Percentiles rank a stretch among this genome's conserved stretches.
phyloP scores from a whole-genome alignment of 2,888 invertebrate genomes.

The Ptilodon capucinus region DNA sequence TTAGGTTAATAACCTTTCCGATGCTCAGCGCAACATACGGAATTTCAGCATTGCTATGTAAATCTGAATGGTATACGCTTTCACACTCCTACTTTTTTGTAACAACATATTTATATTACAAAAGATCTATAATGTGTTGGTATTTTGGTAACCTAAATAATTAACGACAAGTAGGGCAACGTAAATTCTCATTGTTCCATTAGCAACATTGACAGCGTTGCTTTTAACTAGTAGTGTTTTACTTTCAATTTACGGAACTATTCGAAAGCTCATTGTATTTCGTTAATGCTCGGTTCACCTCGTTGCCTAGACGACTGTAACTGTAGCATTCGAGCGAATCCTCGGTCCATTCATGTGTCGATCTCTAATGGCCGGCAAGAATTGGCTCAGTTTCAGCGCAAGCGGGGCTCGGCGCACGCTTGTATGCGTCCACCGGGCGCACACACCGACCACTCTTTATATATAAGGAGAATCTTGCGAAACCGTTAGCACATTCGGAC shows the following conservation, averaged over 20 bases:
- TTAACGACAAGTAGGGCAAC: slow-evolving; percentile 18
- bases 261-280: slow-evolving; percentile 34
- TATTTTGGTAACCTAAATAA: background rate
- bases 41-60: no score
- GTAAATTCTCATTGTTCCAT: slow-evolving; percentile 11
- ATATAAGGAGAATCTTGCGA: slow-evolving; percentile 77
- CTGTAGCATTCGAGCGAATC: slow-evolving; percentile 48
- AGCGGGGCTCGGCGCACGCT: slow-evolving; percentile 49
- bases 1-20: no score
- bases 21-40: no score
- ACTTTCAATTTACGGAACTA: slow-evolving; percentile 27
- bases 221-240: slow-evolving; percentile 12
- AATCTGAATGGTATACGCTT: background rate
- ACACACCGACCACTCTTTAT: slow-evolving; percentile 60
- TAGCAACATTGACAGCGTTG: slow-evolving; percentile 14
- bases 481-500: slow-evolving; percentile 77
- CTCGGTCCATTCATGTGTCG: slow-evolving; percentile 65
- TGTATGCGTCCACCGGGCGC: slow-evolving; percentile 51
- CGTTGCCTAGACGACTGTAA: slow-evolving; percentile 46
- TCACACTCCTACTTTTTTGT: no score
- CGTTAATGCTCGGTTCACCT: slow-evolving; percentile 29
- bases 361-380: slow-evolving; percentile 62
- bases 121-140: background rate
- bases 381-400: slow-evolving; percentile 71
- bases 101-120: no score